Base-by-base conservation (phyloP, 2,888 invertebrate species). In the Junonia oenone region DNA sequence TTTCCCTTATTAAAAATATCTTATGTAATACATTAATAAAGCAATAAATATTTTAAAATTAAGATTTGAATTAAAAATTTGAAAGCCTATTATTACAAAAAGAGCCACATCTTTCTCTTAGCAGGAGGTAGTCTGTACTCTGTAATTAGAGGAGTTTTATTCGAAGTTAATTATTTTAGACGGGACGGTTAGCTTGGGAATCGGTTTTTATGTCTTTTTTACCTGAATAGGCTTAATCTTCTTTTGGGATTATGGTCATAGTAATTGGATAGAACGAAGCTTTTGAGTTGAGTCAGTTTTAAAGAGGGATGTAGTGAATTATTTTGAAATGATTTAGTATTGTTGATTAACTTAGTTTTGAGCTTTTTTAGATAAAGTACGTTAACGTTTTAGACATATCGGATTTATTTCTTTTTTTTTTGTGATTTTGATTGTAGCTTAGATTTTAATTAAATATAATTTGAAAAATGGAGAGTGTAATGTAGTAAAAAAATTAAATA, bases 141-240 rank as follows among this genome's bases (percentile, higher is more conserved):
- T 48, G 43, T 58, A 58, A 58, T 58, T 51, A 58, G 58, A 31
- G 51, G 35, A 46, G 46, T 45, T 58, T 55, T 51, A 47, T 55
- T 48, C 29, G 38, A 46, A 46, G 46, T 46, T 58, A 58, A 58
- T 58, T 58, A 55, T 55, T 55, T 51, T 35, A 40, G 40, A 37
- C 51, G 55, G 22, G 47, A 50, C 45, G 26, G 52, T 51, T 43
- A 52, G 26, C 37, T 29, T 14, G 45, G 33, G 8, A 19, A 45
- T 15, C 22, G 22, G 22, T 22, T 37, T 40, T 38, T 47, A 40
- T 22, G 33, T 4, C 45, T 40, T 46, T 52, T 53, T 51, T 55
- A 48, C 47, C 31, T 58, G 47, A 43, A 19, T 47, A 14, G 17
- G 35, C 43, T 17, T n/a, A 33, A 35, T 54, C 15, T 4, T 31